Base-by-base conservation (phyloP, 2,113 vertebrate species). In the Hymenochirus boettgeri region DNA sequence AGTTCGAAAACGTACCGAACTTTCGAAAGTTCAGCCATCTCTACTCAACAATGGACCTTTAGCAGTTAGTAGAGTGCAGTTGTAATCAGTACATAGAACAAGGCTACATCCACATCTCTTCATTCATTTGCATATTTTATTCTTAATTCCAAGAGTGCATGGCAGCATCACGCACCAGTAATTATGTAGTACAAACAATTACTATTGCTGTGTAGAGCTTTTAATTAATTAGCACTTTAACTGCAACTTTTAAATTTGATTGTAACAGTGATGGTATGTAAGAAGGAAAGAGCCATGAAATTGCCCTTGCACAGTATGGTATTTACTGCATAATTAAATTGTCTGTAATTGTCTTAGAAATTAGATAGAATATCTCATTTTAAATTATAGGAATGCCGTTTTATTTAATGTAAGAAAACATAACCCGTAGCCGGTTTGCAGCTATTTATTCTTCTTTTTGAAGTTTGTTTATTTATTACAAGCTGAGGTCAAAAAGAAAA, bases 161-260 rank as follows among this genome's bases (percentile, higher is more conserved):
- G 33, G 50, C 37, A 39, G 24, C 46, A 52, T 26, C 64, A 67
- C 64, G 56, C 64, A 52, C 64, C 64, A 67, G 64, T 67, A 67
- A 67, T 67, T 67, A 67, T 67, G 64, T 67, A 59, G 64, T 67
- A 67, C 55, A 67, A 59, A 67, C 64, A 67, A 67, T 67, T 59
- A 67, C 56, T 67, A 67, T 59, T 37, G 55, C 64, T 59, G 35
- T 42, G 56, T 42, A 27, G 55, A 39, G 64, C 64, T 59, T 67
- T 66, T 67, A 67, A 67, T 67, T 67, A 67, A 67, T 67, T 67
- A 67, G 64, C 64, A 58, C 56, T 59, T 59, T 67, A 67, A 67
- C 64, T 35, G 57, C 56, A 67, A 67, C 64, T 67, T 67, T 57
- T 67, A 67, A 59, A 67, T 67, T 67, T 67, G 64, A 59, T 67